Evolutionary conservation across 1,140 invertebrate species (phyloP).

Genomic region (Caenorhabditis inopinata): DNA sequence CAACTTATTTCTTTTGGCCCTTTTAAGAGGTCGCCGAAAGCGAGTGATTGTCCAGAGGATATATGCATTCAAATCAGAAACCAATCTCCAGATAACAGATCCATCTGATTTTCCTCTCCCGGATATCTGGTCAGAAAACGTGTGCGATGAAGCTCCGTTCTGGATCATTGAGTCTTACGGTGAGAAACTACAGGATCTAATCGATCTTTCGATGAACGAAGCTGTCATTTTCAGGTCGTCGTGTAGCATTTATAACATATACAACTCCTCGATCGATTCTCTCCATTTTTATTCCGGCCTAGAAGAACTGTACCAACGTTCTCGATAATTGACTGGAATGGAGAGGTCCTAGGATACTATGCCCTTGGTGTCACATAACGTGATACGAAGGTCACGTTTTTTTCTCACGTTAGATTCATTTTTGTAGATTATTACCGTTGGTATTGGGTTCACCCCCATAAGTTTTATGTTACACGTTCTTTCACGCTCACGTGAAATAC

Average conservation of each 20-base stretch:
- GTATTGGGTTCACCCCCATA: too few relatives aligned
- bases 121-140: constrained; percentile 13
- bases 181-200: neutral
- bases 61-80: too few relatives aligned
- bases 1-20: too few relatives aligned
- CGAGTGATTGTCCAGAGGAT: too few relatives aligned
- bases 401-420: too few relatives aligned
- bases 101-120: constrained; percentile 12
- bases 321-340: constrained; percentile 23
- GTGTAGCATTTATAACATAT: constrained; percentile 6
- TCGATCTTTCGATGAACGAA: neutral
- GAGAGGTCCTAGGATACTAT: constrained; percentile 19
- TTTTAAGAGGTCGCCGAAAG: too few relatives aligned
- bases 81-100: neutral
- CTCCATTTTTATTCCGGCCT: constrained; percentile 4
- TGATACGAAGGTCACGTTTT: too few relatives aligned
- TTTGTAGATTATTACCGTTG: too few relatives aligned
- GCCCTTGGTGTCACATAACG: too few relatives aligned
- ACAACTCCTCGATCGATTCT: neutral
- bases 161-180: constrained; percentile 20
- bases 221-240: neutral
- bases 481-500: too few relatives aligned
- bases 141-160: constrained; percentile 9
- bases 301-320: constrained; percentile 10
- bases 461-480: too few relatives aligned